A percentile compares a stretch with the other conserved stretches of the same genome.
phyloP scores from a whole-genome alignment of 2,113 vertebrate genomes.

The Capricornis sumatraensis region DNA sequence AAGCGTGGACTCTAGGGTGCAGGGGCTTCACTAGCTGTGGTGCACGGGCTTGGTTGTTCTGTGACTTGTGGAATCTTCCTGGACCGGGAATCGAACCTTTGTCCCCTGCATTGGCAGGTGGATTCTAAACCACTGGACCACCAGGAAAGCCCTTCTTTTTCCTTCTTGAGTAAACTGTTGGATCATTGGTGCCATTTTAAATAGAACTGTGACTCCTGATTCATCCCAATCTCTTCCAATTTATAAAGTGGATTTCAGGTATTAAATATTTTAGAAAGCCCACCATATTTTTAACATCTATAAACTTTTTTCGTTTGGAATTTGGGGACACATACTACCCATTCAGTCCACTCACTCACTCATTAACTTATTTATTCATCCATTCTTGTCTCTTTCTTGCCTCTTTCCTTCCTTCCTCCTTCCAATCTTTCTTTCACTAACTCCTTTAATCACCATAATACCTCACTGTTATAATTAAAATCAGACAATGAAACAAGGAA shows the following conservation, averaged over 20 bases:
- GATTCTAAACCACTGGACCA: background rate
- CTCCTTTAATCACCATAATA: background rate
- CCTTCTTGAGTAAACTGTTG: background rate
- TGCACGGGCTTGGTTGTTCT: background rate
- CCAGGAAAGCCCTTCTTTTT: background rate
- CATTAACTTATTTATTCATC: background rate
- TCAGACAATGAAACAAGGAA: background rate
- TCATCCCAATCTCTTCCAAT: background rate
- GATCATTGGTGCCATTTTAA: background rate
- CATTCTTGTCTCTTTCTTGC: background rate
- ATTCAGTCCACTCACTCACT: background rate
- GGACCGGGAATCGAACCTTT: background rate
- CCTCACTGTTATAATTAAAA: background rate
- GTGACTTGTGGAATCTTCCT: background rate
- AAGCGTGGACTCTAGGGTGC: background rate
- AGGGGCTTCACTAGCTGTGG: background rate
- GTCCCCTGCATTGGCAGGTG: background rate
- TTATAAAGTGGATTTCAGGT: background rate
- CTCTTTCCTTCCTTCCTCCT: background rate
- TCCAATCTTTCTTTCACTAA: background rate
- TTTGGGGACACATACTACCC: background rate
- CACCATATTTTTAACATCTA: background rate
- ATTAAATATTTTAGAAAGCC: background rate
- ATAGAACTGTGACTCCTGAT: background rate
- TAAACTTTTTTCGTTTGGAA: background rate